Evolutionary conservation across 2,797 vertebrate genomes (phyloP), one percentile per base, ranked within the genome.

Genomic region (Nannoperca obscura): DNA sequence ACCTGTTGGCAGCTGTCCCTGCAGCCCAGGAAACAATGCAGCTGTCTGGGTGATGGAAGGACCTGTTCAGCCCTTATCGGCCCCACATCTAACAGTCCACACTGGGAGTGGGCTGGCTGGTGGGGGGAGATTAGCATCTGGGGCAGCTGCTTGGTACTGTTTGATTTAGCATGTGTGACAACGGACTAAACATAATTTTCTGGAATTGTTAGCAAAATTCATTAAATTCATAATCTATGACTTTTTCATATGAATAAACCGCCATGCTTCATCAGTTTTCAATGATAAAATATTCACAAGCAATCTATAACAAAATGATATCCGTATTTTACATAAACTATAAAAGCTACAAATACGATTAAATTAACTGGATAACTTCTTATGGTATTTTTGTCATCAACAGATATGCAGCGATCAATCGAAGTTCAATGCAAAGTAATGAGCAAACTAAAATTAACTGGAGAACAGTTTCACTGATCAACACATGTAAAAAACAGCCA

Each of bases 31-130:
- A 93, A 89, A 89, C 91, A 92, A 92, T 90, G 84, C 89, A 88
- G 81, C 85, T 93, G 93, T 92, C 88, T 76, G 80, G 22, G 80
- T 95, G 84, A 92, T 94, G 86, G 83, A 93, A 71, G 74, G 93
- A 80, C 63, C 77, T 76, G 75, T 76, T 80, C 69, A 69, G 76
- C 71, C 89, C 60, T 17, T 75, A 73, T 78, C 71, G 66, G 80
- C 78, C 63, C 42, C 80, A 80, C 72, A 60, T 68, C 77, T 76
- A 81, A 74, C 68, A 52, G 69, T 55, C 20, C 62, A 36, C 44
- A 30, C 42, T 64, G 40, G 58, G 54, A 61, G 78, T 22, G 58
- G 15, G 36, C 15, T 14, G 46, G 38, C 40, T 42, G 40, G 12
- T 15, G 40, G 40, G 34, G 49, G 70, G 1, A 11, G 3, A 22